Percentiles rank a stretch among this genome's conserved stretches.
phyloP scores from a whole-genome alignment of 2,113 vertebrate species.

The Ameiurus melas region DNA sequence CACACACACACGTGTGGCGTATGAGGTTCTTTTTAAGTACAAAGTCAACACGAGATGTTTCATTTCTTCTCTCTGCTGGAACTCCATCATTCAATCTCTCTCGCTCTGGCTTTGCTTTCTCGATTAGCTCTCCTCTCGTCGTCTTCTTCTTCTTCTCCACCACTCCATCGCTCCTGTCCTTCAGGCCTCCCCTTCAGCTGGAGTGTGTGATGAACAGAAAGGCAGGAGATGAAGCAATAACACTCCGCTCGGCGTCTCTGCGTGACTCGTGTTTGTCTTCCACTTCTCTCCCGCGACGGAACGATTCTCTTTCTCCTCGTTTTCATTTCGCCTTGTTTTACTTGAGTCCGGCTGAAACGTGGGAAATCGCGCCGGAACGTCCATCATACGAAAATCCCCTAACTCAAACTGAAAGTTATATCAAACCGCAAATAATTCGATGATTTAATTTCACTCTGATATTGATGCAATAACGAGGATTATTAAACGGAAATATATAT shows the following conservation, averaged over 20 bases:
- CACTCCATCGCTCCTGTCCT: not conserved
- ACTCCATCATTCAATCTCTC: slow-evolving; percentile 44
- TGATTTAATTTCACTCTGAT: slow-evolving; percentile 9
- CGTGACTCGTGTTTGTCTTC: slow-evolving; percentile 28
- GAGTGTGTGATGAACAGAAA: slow-evolving; percentile 34
- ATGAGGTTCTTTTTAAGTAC: slow-evolving; percentile 32
- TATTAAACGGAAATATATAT: not conserved
- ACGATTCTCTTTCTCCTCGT: slow-evolving; percentile 26
- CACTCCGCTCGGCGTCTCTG: slow-evolving; percentile 1
- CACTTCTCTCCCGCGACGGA: slow-evolving; percentile 16
- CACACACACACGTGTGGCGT: not conserved
- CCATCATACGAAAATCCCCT: not conserved
- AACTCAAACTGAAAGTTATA: not conserved
- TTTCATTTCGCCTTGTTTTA: slow-evolving; percentile 18
- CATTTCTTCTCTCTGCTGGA: slow-evolving; percentile 52
- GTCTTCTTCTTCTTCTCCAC: not conserved
- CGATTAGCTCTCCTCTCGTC: not conserved
- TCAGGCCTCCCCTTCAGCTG: slow-evolving; percentile 24
- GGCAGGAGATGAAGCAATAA: slow-evolving; percentile 45
- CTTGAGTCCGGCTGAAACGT: slow-evolving; percentile 17
- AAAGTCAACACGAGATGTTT: slow-evolving; percentile 50
- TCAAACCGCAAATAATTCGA: not conserved
- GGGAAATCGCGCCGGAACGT: slow-evolving; percentile 26
- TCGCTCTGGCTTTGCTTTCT: slow-evolving; percentile 20
- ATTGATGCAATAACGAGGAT: not conserved